Evolutionary conservation across 1,140 invertebrate species (phyloP), one percentile per base, ranked within the genome.

Genomic region (Teleopsis dalmanni): DNA sequence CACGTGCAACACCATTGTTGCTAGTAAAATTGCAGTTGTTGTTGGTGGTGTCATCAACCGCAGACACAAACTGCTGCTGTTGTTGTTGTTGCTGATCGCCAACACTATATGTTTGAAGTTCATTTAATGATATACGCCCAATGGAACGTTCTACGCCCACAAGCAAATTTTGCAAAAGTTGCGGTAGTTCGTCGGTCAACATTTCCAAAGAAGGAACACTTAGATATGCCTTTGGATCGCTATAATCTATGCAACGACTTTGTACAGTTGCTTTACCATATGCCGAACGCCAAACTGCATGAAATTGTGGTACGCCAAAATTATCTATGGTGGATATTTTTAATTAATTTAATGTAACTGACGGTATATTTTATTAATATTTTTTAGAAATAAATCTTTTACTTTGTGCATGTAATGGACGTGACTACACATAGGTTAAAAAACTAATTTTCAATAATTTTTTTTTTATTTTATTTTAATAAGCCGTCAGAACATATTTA

Each of bases 71-170:
- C 26, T 21, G 36, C 29, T 19, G 22, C 14, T 22, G 6, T 21
- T 8, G 14, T 31, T 14, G 18, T 16, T 22, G 27, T 21, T 16
- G n/a, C 19, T 38, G 34, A 26, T 38, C 23, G 44, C 23, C 29
- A 8, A 47, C 40, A 10, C 48, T 65, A 19, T 79, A 80, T 62
- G 81, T 81, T 36, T 77, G 74, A 34, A 84, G 62, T 54, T 82
- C 79, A 60, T 82, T 81, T 21, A 83, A 59, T 22, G 80, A 81
- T 26, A 83, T 76, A 23, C 81, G 73, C 57, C 80, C 78, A 53
- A 84, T 80, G 50, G 78, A 80, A n/a, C 78, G 75, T 62, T 84
- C 81, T 19, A 83, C 79, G 40, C 78, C 79, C 18, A 83, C 77
- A 33, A 84, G 65, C 21, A 83, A 72, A 56, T 75, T 79, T 53